Evolutionary conservation across 2,888 invertebrate species (phyloP).

Genomic region (Hirtodrosophila trivittata): DNA sequence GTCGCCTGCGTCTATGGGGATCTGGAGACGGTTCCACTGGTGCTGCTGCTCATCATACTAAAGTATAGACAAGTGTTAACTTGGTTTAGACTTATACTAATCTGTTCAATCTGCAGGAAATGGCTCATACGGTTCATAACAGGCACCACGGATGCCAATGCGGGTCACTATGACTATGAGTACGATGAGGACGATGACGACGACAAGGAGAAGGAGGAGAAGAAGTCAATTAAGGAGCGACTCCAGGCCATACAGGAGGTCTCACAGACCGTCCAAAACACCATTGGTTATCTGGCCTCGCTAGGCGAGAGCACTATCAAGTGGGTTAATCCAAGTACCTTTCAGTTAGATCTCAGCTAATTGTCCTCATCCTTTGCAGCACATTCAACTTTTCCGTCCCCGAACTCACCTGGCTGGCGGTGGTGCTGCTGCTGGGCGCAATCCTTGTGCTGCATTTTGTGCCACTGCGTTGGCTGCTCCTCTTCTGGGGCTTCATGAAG

Average conservation of each 20-base stretch:
- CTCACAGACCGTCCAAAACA: constrained; percentile 97
- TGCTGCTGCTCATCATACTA: constrained; percentile 91
- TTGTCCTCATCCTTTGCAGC: constrained; percentile 85
- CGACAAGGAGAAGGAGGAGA: constrained; percentile 97
- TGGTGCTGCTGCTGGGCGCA: constrained; percentile 89
- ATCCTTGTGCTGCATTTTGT: constrained; percentile 93
- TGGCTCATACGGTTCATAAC: constrained; percentile 83
- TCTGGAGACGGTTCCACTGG: constrained; percentile 96
- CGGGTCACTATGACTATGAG: constrained; percentile 86
- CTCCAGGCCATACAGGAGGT: constrained; percentile 98
- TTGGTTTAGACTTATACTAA: neutral
- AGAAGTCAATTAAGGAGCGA: constrained; percentile 96
- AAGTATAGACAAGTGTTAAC: constrained; percentile 84
- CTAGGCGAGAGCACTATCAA: constrained; percentile 97
- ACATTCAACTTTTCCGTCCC: constrained; percentile 98
- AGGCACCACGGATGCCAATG: constrained; percentile 76
- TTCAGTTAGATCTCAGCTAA: neutral
- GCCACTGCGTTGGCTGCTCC: constrained; percentile 93
- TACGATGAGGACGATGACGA: constrained; percentile 94
- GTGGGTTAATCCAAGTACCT: constrained; percentile 85
- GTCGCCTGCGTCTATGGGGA: constrained; percentile 96
- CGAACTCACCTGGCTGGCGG: constrained; percentile 96
- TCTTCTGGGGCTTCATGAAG: constrained; percentile 98
- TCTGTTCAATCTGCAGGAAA: constrained; percentile 68
- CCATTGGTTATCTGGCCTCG: constrained; percentile 96